These are phyloP conservation scores for Osmerus eperlanus DNA, from an alignment of 2,113 vertebrate genomes.

Conservation along the genomic window DNA sequence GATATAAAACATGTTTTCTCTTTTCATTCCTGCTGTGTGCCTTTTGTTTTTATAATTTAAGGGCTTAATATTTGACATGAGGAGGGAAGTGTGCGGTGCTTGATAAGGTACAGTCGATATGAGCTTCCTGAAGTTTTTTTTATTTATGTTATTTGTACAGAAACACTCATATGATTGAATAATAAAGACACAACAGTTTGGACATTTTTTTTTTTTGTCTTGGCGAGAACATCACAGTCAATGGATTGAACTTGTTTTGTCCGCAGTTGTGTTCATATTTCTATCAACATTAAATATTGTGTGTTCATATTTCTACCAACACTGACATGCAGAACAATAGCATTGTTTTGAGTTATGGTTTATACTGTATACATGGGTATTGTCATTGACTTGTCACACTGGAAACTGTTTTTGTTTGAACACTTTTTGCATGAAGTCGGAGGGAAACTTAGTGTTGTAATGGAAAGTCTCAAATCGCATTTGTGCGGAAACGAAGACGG, in stretches of 20 bases:
- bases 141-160: background rate
- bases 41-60: background rate
- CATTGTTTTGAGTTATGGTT: background rate
- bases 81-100: too few relatives aligned
- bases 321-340: background rate
- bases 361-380: background rate
- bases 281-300: background rate
- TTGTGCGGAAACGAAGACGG: constrained; percentile 26
- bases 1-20: constrained; percentile 33
- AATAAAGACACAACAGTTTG: too few relatives aligned
- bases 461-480: constrained; percentile 52
- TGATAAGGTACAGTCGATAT: too few relatives aligned
- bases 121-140: background rate
- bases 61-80: too few relatives aligned
- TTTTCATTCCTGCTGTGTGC: constrained; percentile 7
- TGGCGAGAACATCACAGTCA: too few relatives aligned
- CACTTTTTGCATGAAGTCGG: constrained; percentile 26
- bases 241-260: background rate
- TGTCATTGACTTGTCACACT: constrained; percentile 2
- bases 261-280: background rate
- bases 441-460: constrained; percentile 38
- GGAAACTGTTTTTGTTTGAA: constrained; percentile 27
- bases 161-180: background rate
- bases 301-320: background rate
- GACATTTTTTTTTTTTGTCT: too few relatives aligned